Evolutionary conservation across 2,888 invertebrate species (phyloP).

Genomic region (Arctia plantaginis): DNA sequence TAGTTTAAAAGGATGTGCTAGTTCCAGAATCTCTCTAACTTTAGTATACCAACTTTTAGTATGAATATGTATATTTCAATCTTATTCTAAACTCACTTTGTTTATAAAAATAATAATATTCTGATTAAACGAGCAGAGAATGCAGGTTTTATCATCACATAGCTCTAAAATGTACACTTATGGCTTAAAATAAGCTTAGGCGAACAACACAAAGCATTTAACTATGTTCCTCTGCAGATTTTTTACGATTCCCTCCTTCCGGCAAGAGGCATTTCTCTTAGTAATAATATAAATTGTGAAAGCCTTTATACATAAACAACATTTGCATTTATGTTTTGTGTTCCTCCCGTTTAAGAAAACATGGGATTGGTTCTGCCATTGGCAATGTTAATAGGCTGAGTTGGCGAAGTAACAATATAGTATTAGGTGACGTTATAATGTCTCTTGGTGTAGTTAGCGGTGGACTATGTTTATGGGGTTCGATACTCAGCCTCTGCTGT

Average conservation of each 20-base stretch:
- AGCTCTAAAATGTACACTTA: neutral
- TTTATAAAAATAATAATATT: neutral
- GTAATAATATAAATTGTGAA: slow-evolving; percentile 15
- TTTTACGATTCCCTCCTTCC: neutral
- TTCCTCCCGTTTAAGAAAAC: neutral
- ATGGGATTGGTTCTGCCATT: slow-evolving; percentile 10
- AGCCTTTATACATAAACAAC: neutral
- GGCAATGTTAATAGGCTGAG: slow-evolving; percentile 5
- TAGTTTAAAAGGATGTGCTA: no score
- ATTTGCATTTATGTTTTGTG: slow-evolving; percentile 15
- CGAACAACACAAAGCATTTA: slow-evolving; percentile 7
- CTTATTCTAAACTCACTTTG: neutral
- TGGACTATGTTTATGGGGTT: neutral
- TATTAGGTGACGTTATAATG: neutral
- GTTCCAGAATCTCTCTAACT: neutral
- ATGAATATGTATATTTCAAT: neutral
- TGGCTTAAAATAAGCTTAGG: slow-evolving; percentile 3
- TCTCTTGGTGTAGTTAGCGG: neutral
- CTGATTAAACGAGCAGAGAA: slow-evolving; percentile 9
- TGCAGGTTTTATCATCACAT: slow-evolving; percentile 3
- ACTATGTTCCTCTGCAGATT: neutral
- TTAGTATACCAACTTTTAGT: neutral
- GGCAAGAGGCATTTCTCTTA: slow-evolving; percentile 8
- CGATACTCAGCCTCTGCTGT: neutral
- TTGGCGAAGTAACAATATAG: slow-evolving; percentile 10